Evolutionary conservation across 2,888 invertebrate genomes (phyloP).

Genomic region (Habrosyne pyritoides): DNA sequence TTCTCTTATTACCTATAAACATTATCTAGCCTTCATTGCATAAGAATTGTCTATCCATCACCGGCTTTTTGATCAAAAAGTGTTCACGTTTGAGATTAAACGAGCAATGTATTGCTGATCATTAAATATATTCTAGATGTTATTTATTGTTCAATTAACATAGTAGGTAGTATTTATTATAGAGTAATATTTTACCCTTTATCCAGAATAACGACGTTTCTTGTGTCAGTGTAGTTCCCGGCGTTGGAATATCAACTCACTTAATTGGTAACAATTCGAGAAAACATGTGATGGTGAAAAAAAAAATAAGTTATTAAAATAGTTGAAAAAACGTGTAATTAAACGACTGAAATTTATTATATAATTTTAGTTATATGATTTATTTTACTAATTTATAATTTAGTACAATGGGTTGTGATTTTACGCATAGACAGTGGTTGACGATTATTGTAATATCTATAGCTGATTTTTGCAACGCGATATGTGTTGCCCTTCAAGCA

Average conservation of each 20-base stretch:
- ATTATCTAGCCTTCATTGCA: neutral
- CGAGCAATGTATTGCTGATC: conserved; percentile 34
- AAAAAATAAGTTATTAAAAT: conserved; percentile 9
- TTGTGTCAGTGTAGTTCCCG: conserved; percentile 52
- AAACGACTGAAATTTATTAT: neutral
- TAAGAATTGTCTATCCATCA: neutral
- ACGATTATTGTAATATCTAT: conserved; percentile 90
- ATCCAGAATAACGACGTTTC: conserved; percentile 48
- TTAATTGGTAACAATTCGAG: conserved; percentile 18
- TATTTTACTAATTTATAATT: too few relatives aligned
- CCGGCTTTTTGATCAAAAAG: neutral
- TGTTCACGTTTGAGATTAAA: neutral
- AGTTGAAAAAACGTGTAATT: conserved; percentile 2
- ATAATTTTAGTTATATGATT: too few relatives aligned
- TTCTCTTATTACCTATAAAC: conserved; percentile 6
- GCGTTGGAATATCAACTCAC: conserved; percentile 42
- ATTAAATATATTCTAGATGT: conserved; percentile 13
- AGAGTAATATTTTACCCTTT: conserved; percentile 43
- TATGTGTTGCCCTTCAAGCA: conserved; percentile 92
- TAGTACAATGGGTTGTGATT: conserved; percentile 83
- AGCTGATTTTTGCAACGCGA: conserved; percentile 92
- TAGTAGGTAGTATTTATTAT: conserved; percentile 34
- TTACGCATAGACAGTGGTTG: conserved; percentile 89
- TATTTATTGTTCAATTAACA: conserved; percentile 10
- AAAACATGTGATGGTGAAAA: conserved; percentile 53